These are phyloP conservation scores for Operophtera brumata DNA, from an alignment of 2,888 invertebrate species.

Conservation along the genomic window DNA sequence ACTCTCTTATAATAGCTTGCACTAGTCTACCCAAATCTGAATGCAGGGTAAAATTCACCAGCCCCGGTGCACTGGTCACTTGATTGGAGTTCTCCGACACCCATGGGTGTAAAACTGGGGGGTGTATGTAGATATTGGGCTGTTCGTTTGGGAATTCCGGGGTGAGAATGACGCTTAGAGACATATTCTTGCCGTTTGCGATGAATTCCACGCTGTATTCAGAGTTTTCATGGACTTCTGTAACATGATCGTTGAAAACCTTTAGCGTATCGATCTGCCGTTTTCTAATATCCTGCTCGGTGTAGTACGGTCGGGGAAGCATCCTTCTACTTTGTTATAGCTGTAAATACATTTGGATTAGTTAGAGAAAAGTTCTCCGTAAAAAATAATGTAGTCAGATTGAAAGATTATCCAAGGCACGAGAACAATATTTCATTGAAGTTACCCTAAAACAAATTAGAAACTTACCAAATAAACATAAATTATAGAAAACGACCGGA, in stretches of 20 bases:
- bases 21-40: slow-evolving; percentile 91
- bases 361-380: too few species aligned
- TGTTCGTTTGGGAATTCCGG: slow-evolving; percentile 88
- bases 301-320: slow-evolving; percentile 79
- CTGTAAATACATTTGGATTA: not conserved
- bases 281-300: slow-evolving; percentile 81
- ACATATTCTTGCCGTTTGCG: slow-evolving; percentile 83
- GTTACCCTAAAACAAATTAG: too few species aligned
- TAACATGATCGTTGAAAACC: slow-evolving; percentile 90
- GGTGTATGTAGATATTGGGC: slow-evolving; percentile 85
- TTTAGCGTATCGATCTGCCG: slow-evolving; percentile 90
- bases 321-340: slow-evolving; percentile 46
- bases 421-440: too few species aligned
- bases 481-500: too few species aligned
- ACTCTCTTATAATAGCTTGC: slow-evolving; percentile 89
- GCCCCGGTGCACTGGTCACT: slow-evolving; percentile 86
- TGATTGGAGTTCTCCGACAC: slow-evolving; percentile 84
- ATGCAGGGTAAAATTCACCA: slow-evolving; percentile 88
- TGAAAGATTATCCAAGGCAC: too few species aligned
- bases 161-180: slow-evolving; percentile 83
- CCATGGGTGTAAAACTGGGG: slow-evolving; percentile 86
- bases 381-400: too few species aligned
- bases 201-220: slow-evolving; percentile 87
- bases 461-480: too few species aligned
- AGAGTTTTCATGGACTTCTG: slow-evolving; percentile 84